A percentile compares a stretch with the other conserved stretches of the same genome.
phyloP scores from a whole-genome alignment of 2,113 vertebrate species.

The Triplophysa dalaica region DNA sequence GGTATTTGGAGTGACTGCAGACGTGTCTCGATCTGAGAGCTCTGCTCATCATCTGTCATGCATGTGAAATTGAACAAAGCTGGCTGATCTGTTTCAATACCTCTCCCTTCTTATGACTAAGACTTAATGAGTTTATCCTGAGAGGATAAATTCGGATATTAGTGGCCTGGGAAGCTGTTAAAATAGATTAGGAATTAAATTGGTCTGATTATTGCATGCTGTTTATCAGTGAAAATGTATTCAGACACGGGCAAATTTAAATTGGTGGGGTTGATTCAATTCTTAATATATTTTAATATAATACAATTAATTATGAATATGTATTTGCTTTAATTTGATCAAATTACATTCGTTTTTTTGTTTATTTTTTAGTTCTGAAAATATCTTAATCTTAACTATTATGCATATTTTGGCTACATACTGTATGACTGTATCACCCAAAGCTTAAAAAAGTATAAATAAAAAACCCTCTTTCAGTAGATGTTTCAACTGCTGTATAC shows the following conservation, averaged over 20 bases:
- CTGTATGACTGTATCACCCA: too few species aligned
- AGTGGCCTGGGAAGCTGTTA: slow-evolving; percentile 19
- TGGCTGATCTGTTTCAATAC: slow-evolving; percentile 30
- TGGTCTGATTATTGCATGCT: slow-evolving; percentile 31
- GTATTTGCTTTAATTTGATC: too few species aligned
- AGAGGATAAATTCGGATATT: slow-evolving; percentile 25
- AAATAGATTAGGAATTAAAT: slow-evolving; percentile 36
- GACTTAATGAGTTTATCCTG: slow-evolving; percentile 37
- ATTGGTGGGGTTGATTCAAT: neutral
- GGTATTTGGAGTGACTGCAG: slow-evolving; percentile 44
- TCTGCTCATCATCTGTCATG: slow-evolving; percentile 49
- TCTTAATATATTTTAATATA: neutral
- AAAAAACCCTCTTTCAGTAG: neutral
- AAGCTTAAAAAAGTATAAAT: too few species aligned
- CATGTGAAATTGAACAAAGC: slow-evolving; percentile 46
- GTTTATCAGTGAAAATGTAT: slow-evolving; percentile 8
- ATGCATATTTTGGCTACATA: too few species aligned
- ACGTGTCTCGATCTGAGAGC: slow-evolving; percentile 29
- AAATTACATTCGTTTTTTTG: too few species aligned
- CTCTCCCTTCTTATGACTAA: slow-evolving; percentile 22
- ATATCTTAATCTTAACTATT: too few species aligned
- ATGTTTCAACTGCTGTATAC: neutral
- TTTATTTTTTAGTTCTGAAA: too few species aligned
- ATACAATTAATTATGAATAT: neutral
- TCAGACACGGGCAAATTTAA: slow-evolving; percentile 21